phyloP scores from a whole-genome alignment of 2,113 vertebrate genomes.

The Nothocercus nigrocapillus region DNA sequence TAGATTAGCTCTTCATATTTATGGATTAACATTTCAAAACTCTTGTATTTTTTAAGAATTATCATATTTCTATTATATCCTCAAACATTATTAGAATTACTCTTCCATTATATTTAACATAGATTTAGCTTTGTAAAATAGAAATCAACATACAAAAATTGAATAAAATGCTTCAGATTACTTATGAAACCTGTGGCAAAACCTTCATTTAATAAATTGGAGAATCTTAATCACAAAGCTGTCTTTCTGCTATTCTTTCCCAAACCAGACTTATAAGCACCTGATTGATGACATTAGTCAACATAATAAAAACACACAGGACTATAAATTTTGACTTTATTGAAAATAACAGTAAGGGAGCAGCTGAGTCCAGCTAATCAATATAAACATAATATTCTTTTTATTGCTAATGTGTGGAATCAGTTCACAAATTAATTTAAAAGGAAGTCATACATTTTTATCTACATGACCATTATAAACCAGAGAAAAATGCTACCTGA shows the following conservation, averaged over 20 bases:
- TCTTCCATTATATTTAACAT: not conserved
- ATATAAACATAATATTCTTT: not conserved
- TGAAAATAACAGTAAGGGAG: not conserved
- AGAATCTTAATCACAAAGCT: not conserved
- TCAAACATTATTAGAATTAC: not conserved
- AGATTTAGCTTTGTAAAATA: not conserved
- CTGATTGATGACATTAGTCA: not conserved
- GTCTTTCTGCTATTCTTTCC: not conserved
- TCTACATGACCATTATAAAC: not conserved
- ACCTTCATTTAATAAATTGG: not conserved
- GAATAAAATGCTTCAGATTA: not conserved
- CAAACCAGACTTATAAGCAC: not conserved
- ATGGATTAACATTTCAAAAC: not conserved
- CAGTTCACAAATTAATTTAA: not conserved
- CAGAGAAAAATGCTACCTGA: not conserved
- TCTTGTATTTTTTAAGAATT: not conserved
- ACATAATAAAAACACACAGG: not conserved
- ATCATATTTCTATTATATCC: not conserved
- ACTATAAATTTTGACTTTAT: not conserved
- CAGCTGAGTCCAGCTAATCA: not conserved
- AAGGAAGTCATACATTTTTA: not conserved
- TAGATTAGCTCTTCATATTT: fast-evolving
- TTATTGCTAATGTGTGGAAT: not conserved
- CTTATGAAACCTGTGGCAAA: not conserved
- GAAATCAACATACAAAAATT: not conserved